A percentile compares a stretch with the other conserved stretches of the same genome.
phyloP scores from a whole-genome alignment of 2,888 invertebrate species.

The Dioctria rufipes region DNA sequence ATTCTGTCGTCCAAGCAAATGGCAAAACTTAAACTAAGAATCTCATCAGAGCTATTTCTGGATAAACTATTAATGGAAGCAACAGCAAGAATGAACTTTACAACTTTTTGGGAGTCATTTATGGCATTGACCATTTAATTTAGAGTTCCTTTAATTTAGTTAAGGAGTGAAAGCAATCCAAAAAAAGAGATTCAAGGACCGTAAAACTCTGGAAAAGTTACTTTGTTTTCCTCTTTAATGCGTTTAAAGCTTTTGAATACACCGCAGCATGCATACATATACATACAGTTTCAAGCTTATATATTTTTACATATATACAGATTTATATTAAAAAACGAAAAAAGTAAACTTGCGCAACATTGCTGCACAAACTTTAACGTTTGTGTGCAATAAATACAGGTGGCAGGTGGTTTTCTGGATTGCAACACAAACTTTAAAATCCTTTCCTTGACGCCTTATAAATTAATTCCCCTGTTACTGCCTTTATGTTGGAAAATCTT shows the following conservation, averaged over 20 bases:
- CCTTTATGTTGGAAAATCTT: slow-evolving; percentile 19
- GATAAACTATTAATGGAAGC: slow-evolving; percentile 3
- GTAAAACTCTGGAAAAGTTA: slow-evolving; percentile 42
- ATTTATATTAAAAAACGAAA: not conserved
- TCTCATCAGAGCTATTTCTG: slow-evolving; percentile 23
- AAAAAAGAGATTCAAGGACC: slow-evolving; percentile 19
- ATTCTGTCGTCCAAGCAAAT: no score
- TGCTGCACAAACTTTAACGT: slow-evolving; percentile 41
- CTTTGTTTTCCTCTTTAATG: slow-evolving; percentile 17
- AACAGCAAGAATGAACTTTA: slow-evolving; percentile 13
- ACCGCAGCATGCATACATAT: not conserved
- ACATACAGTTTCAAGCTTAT: not conserved
- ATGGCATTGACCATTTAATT: slow-evolving; percentile 42
- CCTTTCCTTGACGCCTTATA: slow-evolving; percentile 47
- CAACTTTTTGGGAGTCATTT: slow-evolving; percentile 39
- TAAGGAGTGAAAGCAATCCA: slow-evolving; percentile 9
- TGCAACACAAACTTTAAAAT: slow-evolving; percentile 41
- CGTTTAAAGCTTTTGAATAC: slow-evolving; percentile 15
- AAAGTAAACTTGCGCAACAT: slow-evolving; percentile 38
- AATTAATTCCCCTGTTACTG: slow-evolving; percentile 20
- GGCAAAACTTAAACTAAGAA: not conserved
- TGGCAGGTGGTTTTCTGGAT: slow-evolving; percentile 48
- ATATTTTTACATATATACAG: not conserved
- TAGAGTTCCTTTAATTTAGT: slow-evolving; percentile 42
- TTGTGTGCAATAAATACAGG: slow-evolving; percentile 48